A percentile compares a stretch with the other conserved stretches of the same genome.
These are phyloP conservation scores for Autographa gamma DNA, from an alignment of 2,888 invertebrate genomes.

Conservation along the genomic window DNA sequence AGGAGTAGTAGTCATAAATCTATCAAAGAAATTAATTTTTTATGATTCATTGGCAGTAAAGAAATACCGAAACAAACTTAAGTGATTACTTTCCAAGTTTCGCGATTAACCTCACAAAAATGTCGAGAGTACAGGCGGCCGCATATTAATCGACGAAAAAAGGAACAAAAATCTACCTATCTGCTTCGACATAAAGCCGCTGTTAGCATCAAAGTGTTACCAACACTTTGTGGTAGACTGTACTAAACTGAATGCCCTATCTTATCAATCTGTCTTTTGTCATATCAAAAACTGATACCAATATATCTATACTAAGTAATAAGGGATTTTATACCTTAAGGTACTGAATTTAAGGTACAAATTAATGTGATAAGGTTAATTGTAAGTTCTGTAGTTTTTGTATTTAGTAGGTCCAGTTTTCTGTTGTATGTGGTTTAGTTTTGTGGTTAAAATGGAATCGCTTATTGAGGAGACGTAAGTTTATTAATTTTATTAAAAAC, in stretches of 20 bases:
- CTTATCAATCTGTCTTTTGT: constrained; percentile 55
- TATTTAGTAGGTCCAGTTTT: constrained; percentile 40
- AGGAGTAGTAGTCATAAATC: neutral
- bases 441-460: constrained; percentile 51
- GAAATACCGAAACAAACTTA: constrained; percentile 35
- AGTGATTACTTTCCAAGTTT: constrained; percentile 36
- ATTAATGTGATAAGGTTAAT: constrained; percentile 13
- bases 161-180: neutral
- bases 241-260: constrained; percentile 46
- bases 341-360: neutral
- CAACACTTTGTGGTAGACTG: constrained; percentile 26
- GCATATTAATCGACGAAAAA: too few relatives aligned
- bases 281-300: constrained; percentile 49
- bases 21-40: constrained; percentile 29
- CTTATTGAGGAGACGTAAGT: constrained; percentile 55
- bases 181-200: neutral
- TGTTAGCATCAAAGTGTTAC: neutral
- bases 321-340: constrained; percentile 14
- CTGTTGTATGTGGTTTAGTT: constrained; percentile 25
- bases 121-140: constrained; percentile 11
- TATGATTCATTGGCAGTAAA: constrained; percentile 30
- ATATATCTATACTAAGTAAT: constrained; percentile 44
- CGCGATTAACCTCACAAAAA: constrained; percentile 38
- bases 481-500: constrained; percentile 25
- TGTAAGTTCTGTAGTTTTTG: constrained; percentile 13